These are phyloP conservation scores for Sipunculus nudus DNA, from an alignment of 2,888 invertebrate species.

Conservation along the genomic window DNA sequence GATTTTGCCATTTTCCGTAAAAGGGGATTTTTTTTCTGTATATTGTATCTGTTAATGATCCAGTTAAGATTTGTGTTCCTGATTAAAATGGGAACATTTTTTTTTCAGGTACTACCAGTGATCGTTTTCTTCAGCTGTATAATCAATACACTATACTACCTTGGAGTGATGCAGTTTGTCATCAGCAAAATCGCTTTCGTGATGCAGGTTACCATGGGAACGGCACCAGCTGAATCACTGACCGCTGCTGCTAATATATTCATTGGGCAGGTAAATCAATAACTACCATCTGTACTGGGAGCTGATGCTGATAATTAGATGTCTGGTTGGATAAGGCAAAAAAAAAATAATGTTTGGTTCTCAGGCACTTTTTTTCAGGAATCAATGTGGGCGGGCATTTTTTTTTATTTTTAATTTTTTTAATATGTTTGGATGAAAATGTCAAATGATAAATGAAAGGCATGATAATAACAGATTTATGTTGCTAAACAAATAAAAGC, in stretches of 20 bases:
- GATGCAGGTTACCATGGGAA: conserved; percentile 75
- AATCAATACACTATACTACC: conserved; percentile 86
- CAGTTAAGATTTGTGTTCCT: too few species aligned
- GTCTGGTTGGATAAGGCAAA: conserved; percentile 79
- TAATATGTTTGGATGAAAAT: too few species aligned
- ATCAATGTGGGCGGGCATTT: too few species aligned
- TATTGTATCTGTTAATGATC: too few species aligned
- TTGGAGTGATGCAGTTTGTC: conserved; percentile 85
- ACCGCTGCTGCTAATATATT: conserved; percentile 92
- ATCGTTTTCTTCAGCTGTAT: conserved; percentile 92
- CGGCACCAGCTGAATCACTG: conserved; percentile 92
- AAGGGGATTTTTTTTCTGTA: too few species aligned
- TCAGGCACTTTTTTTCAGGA: too few species aligned
- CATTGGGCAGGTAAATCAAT: conserved; percentile 79
- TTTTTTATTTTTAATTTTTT: too few species aligned
- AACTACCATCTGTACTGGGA: conserved; percentile 77
- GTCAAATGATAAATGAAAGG: too few species aligned
- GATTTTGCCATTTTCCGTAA: too few species aligned
- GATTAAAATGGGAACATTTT: neutral
- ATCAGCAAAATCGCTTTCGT: conserved; percentile 72
- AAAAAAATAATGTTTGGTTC: too few species aligned
- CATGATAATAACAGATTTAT: too few species aligned
- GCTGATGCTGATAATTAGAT: conserved; percentile 84
- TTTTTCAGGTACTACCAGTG: conserved; percentile 76
- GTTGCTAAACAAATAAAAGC: too few species aligned